Conservation (phyloP, 2,888 invertebrate species). For the Rhopalosiphum nymphaeae region DNA sequence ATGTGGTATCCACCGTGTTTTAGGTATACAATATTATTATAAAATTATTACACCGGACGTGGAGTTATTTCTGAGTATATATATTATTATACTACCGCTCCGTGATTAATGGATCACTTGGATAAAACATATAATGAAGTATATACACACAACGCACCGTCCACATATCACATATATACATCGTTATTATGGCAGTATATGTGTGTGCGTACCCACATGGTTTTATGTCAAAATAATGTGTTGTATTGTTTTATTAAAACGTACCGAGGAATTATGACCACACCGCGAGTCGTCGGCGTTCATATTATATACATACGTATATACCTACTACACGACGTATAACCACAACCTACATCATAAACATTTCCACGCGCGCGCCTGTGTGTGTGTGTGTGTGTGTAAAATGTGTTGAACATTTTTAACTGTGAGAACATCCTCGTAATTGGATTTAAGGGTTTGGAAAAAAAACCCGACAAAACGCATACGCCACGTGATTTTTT, state of each 20-base stretch:
- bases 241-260: conserved; percentile 43
- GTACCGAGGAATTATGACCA: conserved; percentile 31
- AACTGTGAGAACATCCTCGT: conserved; percentile 49
- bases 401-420: conserved; percentile 46
- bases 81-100: neutral
- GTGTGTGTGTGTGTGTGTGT: neutral
- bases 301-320: neutral
- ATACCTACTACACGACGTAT: neutral
- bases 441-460: conserved; percentile 55
- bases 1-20: neutral
- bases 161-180: neutral
- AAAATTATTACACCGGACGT: neutral
- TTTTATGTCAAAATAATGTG: conserved; percentile 37
- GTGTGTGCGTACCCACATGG: neutral
- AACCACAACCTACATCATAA: conserved; percentile 17
- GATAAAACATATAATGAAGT: neutral
- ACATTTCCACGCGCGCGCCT: conserved; percentile 3
- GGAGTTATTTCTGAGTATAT: conserved; percentile 2
- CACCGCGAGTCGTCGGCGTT: neutral
- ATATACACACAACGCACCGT: neutral
- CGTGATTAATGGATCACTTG: conserved; percentile 30
- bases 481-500: neutral
- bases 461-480: neutral
- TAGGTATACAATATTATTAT: neutral
- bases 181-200: neutral